A percentile compares a stretch with the other conserved stretches of the same genome.
phyloP scores from a whole-genome alignment of 1,140 invertebrate species.

The Eufriesea mexicana region DNA sequence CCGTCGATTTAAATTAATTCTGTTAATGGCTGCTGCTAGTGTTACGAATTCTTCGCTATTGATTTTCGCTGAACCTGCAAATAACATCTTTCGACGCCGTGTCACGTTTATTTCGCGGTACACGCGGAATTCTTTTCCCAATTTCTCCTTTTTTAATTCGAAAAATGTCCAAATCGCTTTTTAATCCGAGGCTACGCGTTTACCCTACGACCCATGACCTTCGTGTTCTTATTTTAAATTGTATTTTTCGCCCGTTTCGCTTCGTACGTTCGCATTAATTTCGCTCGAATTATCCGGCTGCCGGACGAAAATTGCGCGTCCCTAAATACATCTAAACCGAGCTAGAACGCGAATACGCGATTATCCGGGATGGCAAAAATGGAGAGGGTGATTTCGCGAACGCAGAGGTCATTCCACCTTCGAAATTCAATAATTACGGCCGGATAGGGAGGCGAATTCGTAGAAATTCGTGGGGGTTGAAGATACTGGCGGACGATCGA shows the following conservation, averaged over 20 bases:
- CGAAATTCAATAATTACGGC: conserved; percentile 13
- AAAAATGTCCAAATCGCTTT: too few species aligned
- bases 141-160: too few species aligned
- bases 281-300: too few species aligned
- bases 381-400: neutral
- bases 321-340: neutral
- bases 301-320: too few species aligned
- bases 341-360: neutral
- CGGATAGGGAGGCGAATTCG: neutral
- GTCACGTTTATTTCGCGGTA: neutral
- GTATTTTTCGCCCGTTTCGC: too few species aligned
- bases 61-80: neutral
- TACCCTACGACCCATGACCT: too few species aligned
- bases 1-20: conserved; percentile 43
- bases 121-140: too few species aligned
- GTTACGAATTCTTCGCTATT: conserved; percentile 19
- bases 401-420: neutral
- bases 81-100: neutral
- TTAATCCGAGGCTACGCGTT: too few species aligned
- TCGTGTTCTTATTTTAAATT: too few species aligned
- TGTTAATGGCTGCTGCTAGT: conserved; percentile 25
- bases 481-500: conserved; percentile 38
- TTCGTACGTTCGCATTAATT: too few species aligned
- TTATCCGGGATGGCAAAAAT: neutral
- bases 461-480: neutral